A percentile compares a stretch with the other conserved stretches of the same genome.
phyloP scores from a whole-genome alignment of 2,888 invertebrate genomes.

The Mantis religiosa region DNA sequence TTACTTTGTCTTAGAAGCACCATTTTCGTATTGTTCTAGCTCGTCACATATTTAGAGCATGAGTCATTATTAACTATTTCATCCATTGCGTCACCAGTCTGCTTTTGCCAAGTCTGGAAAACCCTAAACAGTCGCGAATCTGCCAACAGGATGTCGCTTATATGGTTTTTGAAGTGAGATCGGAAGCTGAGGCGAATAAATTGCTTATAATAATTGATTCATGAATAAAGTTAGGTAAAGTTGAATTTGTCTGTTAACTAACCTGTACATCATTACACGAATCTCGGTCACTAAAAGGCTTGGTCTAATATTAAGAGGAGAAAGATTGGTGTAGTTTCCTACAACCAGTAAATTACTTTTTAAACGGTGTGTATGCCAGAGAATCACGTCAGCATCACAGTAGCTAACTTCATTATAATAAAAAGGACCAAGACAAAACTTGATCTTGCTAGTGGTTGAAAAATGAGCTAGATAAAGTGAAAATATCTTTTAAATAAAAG shows the following conservation, averaged over 20 bases:
- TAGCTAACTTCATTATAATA: background rate
- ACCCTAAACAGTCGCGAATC: background rate
- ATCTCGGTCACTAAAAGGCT: background rate
- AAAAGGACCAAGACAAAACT: background rate
- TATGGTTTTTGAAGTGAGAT: background rate
- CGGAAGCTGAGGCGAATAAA: background rate
- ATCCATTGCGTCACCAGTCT: too few species aligned
- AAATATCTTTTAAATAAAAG: background rate
- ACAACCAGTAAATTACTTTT: constrained; percentile 7
- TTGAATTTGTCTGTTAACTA: constrained; percentile 1
- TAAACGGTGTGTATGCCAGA: background rate
- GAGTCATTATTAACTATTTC: too few species aligned
- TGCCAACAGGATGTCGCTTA: background rate
- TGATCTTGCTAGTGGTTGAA: background rate
- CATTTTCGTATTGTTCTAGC: too few species aligned
- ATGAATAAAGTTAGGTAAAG: constrained; percentile 6
- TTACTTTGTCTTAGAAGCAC: too few species aligned
- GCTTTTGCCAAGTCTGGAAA: background rate
- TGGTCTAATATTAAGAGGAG: background rate
- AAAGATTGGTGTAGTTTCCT: background rate
- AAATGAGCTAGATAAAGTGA: background rate
- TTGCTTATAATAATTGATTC: constrained; percentile 11
- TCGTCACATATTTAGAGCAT: too few species aligned
- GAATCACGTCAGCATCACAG: background rate
- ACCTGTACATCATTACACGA: background rate